Evolutionary conservation across 2,888 invertebrate genomes (phyloP), one percentile per base, ranked within the genome.

Genomic region (Rhimphoctona megacephalus): DNA sequence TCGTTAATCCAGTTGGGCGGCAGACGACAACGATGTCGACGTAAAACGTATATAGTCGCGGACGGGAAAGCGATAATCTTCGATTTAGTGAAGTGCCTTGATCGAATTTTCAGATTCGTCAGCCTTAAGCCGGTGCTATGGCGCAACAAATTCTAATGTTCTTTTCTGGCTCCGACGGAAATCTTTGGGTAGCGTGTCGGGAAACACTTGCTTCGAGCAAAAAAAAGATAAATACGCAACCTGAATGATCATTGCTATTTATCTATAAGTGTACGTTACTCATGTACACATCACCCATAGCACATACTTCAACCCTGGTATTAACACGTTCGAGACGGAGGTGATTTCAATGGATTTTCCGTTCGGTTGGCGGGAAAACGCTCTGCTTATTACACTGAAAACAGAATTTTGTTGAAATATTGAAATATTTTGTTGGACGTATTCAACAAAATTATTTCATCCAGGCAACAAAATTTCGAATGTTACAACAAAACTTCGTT

Each of bases 31-130:
- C 84, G 84, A 72, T 57, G 57, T 72, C 72, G 83, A 76, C 22
- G 83, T 69, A 66, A 43, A 69, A 82, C 17, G 49, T 70, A 46
- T 72, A 72, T 33, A 85, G 66, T 83, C 81, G 74, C 76, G 52
- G 61, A 61, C 72, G 72, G 70, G 83, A 79, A 85, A 83, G 72
- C 85, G 88, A 88, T 87, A 87, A 88, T 87, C 87, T 86, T 78
- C 52, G 83, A 81, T 81, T 87, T 87, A 86, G 70, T 78, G 66
- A 86, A 87, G 83, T 86, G 81, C 86, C 83, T 81, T 76, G 81
- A 81, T 84, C 83, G 84, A 72, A 66, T 84, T 83, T 84, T 79
- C 81, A 81, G 83, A 87, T 87, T 79, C 72, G 76, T 64, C 54
- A 64, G 69, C 30, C 43, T 72, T 61, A 17, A 17, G 30, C 25